Percentiles rank a stretch among this genome's conserved stretches.
Evolutionary conservation across 2,888 invertebrate genomes (phyloP).

Genomic region (Drosophila tanythrix): DNA sequence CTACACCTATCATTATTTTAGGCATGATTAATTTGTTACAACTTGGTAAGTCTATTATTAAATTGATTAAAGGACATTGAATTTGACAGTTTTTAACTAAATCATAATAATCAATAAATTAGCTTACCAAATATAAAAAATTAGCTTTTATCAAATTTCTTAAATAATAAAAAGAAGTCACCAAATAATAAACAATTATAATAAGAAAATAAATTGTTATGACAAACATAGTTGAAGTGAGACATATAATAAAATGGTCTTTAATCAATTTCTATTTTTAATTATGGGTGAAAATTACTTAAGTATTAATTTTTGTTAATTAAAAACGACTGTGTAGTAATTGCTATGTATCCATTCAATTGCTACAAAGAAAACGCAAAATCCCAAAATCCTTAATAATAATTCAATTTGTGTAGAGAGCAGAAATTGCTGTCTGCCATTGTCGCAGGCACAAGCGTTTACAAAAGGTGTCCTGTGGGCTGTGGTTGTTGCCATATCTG

Average conservation of each 20-base stretch:
- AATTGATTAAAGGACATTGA: background rate
- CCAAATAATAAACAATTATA: background rate
- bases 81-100: background rate
- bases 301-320: background rate
- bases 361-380: background rate
- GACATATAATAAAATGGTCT: background rate
- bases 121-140: background rate
- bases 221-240: background rate
- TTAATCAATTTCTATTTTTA: background rate
- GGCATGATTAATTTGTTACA: background rate
- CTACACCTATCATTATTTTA: background rate
- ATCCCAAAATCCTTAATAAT: conserved; percentile 11
- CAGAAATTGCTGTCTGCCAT: conserved; percentile 13
- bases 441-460: conserved; percentile 27
- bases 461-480: conserved; percentile 32
- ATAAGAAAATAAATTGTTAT: background rate
- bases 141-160: background rate
- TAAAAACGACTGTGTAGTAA: background rate
- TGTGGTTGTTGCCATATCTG: conserved; percentile 33
- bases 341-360: background rate
- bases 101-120: too few relatives aligned
- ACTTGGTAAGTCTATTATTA: background rate
- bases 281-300: background rate
- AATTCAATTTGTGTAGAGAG: conserved; percentile 25
- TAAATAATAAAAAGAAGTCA: background rate